Percentiles rank a stretch among this genome's conserved stretches.
These are phyloP conservation scores for Pygocentrus nattereri DNA, from an alignment of 2,797 vertebrate genomes.

Conservation along the genomic window DNA sequence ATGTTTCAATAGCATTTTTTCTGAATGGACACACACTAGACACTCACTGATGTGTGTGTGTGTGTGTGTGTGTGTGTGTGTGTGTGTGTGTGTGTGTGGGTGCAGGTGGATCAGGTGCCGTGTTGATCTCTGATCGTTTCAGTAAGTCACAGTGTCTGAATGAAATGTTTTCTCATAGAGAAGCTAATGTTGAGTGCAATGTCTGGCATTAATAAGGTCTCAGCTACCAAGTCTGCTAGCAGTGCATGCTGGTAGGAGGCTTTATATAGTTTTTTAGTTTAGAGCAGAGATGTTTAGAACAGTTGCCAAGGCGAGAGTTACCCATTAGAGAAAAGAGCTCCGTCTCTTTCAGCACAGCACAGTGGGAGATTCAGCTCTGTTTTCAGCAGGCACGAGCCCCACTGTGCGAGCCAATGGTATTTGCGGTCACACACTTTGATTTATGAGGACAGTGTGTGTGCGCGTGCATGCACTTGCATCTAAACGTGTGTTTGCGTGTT, in stretches of 20 bases:
- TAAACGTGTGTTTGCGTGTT: background rate
- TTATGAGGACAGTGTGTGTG: background rate
- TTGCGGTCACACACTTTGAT: constrained; percentile 8
- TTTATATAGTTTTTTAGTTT: background rate
- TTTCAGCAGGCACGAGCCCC: background rate
- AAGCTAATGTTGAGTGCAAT: background rate
- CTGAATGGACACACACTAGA: constrained; percentile 13
- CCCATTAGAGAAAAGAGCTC: background rate
- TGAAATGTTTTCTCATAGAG: background rate
- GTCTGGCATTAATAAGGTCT: background rate
- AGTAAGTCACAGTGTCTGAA: background rate
- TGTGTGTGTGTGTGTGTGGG: too few species aligned
- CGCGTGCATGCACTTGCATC: background rate
- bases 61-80: constrained; percentile 49
- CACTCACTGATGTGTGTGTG: constrained; percentile 48
- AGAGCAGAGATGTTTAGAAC: background rate
- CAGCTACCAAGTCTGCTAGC: background rate
- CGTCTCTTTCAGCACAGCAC: constrained; percentile 3
- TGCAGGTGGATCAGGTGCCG: constrained; percentile 7
- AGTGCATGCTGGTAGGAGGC: background rate
- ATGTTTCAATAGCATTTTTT: constrained; percentile 16
- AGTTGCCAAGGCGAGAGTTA: background rate
- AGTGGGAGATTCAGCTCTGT: constrained; percentile 3
- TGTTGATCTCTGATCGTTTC: background rate
- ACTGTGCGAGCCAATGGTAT: background rate